A percentile compares a stretch with the other conserved stretches of the same genome.
phyloP scores from a whole-genome alignment of 2,113 vertebrate species.

The Podiceps cristatus region DNA sequence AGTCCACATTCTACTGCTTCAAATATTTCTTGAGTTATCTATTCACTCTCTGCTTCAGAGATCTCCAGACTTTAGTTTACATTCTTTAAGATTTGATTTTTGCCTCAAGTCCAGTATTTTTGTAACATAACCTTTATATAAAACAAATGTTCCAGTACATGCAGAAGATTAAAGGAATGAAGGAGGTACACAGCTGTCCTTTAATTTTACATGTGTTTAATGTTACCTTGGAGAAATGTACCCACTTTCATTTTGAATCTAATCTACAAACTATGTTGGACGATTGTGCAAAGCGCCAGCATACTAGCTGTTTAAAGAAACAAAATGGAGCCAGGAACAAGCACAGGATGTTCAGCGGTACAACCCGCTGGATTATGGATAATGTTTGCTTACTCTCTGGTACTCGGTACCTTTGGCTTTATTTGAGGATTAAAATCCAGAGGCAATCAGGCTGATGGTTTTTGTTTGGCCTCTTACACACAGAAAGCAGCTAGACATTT shows the following conservation, averaged over 20 bases:
- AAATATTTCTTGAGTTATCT: constrained; percentile 29
- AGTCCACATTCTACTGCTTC: constrained; percentile 25
- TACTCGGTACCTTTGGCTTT: background rate
- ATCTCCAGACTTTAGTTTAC: constrained; percentile 39
- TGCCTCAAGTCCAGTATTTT: constrained; percentile 38
- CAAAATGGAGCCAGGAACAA: background rate
- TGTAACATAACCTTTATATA: constrained; percentile 59
- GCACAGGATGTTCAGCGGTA: background rate
- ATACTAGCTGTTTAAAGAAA: background rate
- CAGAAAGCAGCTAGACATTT: background rate
- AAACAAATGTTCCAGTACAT: constrained; percentile 61
- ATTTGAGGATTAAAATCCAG: background rate
- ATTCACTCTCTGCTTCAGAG: constrained; percentile 7
- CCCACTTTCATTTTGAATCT: constrained; percentile 44
- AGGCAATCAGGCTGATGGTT: background rate
- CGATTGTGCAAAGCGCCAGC: background rate
- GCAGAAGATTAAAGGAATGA: constrained; percentile 53
- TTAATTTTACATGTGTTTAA: constrained; percentile 61
- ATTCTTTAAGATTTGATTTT: constrained; percentile 52
- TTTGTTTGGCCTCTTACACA: background rate
- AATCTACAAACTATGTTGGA: constrained; percentile 5
- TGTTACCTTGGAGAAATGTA: constrained; percentile 30
- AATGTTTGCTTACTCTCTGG: background rate
- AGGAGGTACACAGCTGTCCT: background rate
- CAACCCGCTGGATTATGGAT: background rate